Conservation (phyloP, 2,113 vertebrate species). For the human (Homo sapiens) region GRCh38 chr9:90555001-90555500, state of each 20-base stretch:
- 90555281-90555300: neutral
- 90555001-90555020: too few species aligned
- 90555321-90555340: rapidly evolving
- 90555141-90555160: neutral
- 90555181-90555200: neutral
- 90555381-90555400: neutral
- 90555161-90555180: too few species aligned
- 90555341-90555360: neutral
- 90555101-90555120: too few species aligned
- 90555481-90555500: too few species aligned
- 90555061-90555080: neutral
- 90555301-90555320: neutral
- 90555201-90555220: too few species aligned
- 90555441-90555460: too few species aligned
- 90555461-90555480: neutral
- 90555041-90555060: neutral
- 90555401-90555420: neutral
- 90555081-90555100: too few species aligned
- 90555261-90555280: neutral
- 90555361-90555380: neutral
- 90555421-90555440: rapidly evolving
- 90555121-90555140: neutral
- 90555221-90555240: neutral
- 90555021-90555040: neutral
- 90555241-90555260: neutral